A percentile compares a stretch with the other conserved stretches of the same genome.
These are phyloP conservation scores for Aleiodes leptofemur DNA, from an alignment of 2,888 invertebrate genomes.

Conservation along the genomic window DNA sequence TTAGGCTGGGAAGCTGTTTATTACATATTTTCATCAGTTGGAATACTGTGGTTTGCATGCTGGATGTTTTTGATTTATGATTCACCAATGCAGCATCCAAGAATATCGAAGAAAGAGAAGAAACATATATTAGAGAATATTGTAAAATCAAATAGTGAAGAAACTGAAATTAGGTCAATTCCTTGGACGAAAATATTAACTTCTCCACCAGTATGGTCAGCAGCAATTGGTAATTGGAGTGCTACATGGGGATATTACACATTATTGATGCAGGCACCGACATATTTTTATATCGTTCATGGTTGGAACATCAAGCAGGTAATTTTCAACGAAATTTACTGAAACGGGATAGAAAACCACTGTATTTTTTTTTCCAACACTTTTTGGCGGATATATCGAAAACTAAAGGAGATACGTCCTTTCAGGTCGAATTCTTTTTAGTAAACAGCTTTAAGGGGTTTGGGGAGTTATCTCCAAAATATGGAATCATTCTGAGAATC, in stretches of 20 bases:
- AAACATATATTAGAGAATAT: conserved; percentile 79
- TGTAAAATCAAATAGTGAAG: conserved; percentile 67
- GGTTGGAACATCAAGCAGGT: conserved; percentile 78
- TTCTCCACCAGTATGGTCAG: conserved; percentile 80
- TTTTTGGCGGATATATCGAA: too few species aligned
- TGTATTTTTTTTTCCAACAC: too few species aligned
- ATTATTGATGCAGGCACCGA: conserved; percentile 82
- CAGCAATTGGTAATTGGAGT: conserved; percentile 81
- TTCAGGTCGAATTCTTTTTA: too few species aligned
- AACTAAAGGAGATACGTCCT: too few species aligned
- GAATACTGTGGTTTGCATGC: conserved; percentile 58
- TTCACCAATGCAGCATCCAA: conserved; percentile 76
- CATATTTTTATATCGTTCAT: conserved; percentile 82
- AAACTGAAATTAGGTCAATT: conserved; percentile 65
- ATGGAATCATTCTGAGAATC: too few species aligned
- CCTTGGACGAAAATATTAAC: conserved; percentile 81
- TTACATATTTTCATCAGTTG: conserved; percentile 79
- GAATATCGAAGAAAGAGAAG: conserved; percentile 79
- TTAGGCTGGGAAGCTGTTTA: conserved; percentile 84
- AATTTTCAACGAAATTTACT: background rate
- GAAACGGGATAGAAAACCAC: too few species aligned
- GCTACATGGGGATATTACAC: conserved; percentile 83
- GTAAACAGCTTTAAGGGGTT: too few species aligned
- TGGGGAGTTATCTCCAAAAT: too few species aligned
- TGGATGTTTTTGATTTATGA: background rate